Percentiles rank a stretch among this genome's conserved stretches.
These are phyloP conservation scores for Nomada hirtipes DNA, from an alignment of 2,888 invertebrate species.

Conservation along the genomic window DNA sequence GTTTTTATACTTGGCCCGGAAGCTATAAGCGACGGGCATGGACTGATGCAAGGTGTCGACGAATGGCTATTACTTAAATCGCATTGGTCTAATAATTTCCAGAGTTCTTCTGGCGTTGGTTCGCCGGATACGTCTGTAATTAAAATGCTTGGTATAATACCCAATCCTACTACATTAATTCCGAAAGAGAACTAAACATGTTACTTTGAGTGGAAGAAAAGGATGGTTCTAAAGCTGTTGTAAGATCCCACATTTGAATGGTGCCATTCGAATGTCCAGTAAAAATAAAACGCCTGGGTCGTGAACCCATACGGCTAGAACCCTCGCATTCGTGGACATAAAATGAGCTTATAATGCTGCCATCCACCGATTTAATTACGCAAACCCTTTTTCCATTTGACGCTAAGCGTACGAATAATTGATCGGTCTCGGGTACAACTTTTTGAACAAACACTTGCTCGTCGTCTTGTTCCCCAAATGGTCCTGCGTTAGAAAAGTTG, in stretches of 20 bases:
- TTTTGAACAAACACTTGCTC: constrained; percentile 99
- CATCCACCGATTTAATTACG: constrained; percentile 97
- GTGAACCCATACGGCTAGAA: constrained; percentile 95
- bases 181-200: neutral
- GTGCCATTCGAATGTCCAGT: constrained; percentile 97
- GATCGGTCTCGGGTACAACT: constrained; percentile 98
- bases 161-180: neutral
- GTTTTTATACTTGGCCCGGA: constrained; percentile 85
- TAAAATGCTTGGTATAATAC: constrained; percentile 68
- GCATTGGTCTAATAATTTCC: constrained; percentile 96
- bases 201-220: constrained; percentile 85
- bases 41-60: constrained; percentile 92
- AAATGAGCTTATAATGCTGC: constrained; percentile 96
- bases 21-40: constrained; percentile 87
- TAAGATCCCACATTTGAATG: constrained; percentile 99
- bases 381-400: constrained; percentile 98
- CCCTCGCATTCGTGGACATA: constrained; percentile 99
- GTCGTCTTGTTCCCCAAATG: constrained; percentile 99
- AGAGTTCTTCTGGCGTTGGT: constrained; percentile 96
- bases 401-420: constrained; percentile 96
- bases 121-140: constrained; percentile 91
- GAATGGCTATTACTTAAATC: constrained; percentile 93
- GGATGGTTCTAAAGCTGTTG: constrained; percentile 94
- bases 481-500: constrained; percentile 86
- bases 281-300: constrained; percentile 94